These are phyloP conservation scores for Hemiscyllium ocellatum DNA, from an alignment of 2,113 vertebrate species.

Conservation along the genomic window DNA sequence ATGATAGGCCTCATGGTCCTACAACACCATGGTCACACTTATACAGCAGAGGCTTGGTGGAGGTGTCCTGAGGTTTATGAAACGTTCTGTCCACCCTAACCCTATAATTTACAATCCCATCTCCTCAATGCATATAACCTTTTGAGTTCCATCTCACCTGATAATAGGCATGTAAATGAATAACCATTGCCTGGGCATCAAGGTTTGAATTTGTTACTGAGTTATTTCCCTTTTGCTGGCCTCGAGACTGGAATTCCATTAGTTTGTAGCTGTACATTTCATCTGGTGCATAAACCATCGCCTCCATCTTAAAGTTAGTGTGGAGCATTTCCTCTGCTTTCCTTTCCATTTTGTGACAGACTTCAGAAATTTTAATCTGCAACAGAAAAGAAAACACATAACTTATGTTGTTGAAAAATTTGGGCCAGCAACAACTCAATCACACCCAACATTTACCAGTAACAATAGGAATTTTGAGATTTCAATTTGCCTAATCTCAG, in stretches of 20 bases:
- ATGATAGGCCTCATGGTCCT: background rate
- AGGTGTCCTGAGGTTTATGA: background rate
- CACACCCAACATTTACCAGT: background rate
- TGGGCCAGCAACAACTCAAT: background rate
- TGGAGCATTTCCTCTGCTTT: background rate
- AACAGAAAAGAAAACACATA: background rate
- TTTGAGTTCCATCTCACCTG: background rate
- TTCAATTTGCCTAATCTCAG: background rate
- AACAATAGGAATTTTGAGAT: too few species aligned
- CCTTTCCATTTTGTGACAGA: background rate
- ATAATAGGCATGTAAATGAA: conserved; percentile 16
- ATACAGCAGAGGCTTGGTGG: background rate
- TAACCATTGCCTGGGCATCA: background rate
- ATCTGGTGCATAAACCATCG: conserved; percentile 31
- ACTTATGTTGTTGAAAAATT: background rate
- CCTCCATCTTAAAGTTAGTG: conserved; percentile 27
- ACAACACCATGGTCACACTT: background rate
- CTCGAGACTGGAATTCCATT: background rate
- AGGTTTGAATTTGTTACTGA: background rate
- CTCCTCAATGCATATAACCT: background rate
- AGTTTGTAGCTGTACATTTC: background rate
- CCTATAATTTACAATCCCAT: background rate
- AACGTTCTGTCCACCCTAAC: background rate
- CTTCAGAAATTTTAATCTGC: conserved; percentile 9
- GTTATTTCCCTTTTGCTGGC: background rate